These are phyloP conservation scores for Ctenosaura bakeri DNA, from an alignment of 2,797 vertebrate genomes.

Conservation along the genomic window DNA sequence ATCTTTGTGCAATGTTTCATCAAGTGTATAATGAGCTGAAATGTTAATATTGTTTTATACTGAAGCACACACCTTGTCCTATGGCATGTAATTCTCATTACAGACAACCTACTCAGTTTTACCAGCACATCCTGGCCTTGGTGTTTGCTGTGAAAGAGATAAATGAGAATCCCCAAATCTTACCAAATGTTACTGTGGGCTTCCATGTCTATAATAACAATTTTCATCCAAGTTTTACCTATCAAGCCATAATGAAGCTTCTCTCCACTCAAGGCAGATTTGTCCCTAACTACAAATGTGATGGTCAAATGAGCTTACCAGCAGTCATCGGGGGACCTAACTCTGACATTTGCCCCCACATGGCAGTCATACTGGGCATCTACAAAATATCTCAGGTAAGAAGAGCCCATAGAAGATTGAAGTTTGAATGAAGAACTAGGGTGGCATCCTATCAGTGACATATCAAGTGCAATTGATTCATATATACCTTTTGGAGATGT, in stretches of 20 bases:
- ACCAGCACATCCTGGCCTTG: slow-evolving; percentile 17
- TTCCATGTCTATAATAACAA: slow-evolving; percentile 4
- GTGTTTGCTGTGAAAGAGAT: slow-evolving; percentile 11
- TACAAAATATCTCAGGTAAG: slow-evolving; percentile 17
- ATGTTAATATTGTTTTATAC: too few relatives aligned
- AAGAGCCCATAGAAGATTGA: too few relatives aligned
- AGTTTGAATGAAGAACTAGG: too few relatives aligned
- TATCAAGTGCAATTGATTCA: too few relatives aligned
- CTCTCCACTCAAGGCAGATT: neutral
- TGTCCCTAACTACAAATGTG: neutral
- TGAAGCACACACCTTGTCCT: neutral
- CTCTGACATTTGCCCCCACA: neutral
- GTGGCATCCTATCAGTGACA: too few relatives aligned
- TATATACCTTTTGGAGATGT: too few relatives aligned
- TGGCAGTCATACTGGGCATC: neutral
- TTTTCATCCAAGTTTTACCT: neutral
- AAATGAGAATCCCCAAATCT: neutral
- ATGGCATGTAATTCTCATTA: neutral
- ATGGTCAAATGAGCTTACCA: too few relatives aligned
- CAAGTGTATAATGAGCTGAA: neutral
- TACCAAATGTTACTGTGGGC: neutral
- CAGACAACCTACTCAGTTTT: neutral
- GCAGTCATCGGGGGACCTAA: slow-evolving; percentile 9
- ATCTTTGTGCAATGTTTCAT: neutral
- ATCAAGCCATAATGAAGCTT: neutral